Base-by-base conservation (phyloP, 2,888 invertebrate genomes). In the Protophormia terraenovae region DNA sequence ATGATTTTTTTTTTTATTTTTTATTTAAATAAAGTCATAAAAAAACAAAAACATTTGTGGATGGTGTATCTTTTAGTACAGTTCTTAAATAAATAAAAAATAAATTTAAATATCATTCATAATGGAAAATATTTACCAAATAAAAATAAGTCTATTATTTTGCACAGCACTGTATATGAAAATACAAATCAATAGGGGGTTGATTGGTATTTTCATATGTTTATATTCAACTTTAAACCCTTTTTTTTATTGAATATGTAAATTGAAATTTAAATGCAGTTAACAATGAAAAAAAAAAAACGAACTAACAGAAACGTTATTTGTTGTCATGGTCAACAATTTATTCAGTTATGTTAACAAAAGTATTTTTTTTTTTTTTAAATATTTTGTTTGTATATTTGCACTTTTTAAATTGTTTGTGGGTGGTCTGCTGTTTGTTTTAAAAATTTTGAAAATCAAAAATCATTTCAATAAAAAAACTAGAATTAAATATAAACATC, bases 321-420 rank as follows among this genome's bases (percentile, higher is more conserved):
- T 53, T 53, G 14, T 53, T 24, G 53, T 14, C 24, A 53, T 53
- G 62, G 47, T 24, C 16, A 75, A 64, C 50, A 53, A n/a, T 35
- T 38, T 24, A 53, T 69, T 69, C 62, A 45, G 50, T 75, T 45
- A 73, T 50, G 16, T 38, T 47, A 60, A 24, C 8, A 60, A 62
- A 32, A 41, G 8, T 14, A 12, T 14, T 3, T 41, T 41, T 41
- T 47, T 64, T 2, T 10, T 47, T 16, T 71, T 53, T 47, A 12
- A 24, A 24, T 53, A 14, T 53, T 53, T 24, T 24, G 14, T 24
- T 62, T 22, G 5, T n/a, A n/a, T n/a, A n/a, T n/a, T n/a, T n/a
- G n/a, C n/a, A n/a, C n/a, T n/a, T n/a, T n/a, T n/a, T n/a, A n/a
- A 27, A 41, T 41, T 22, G 12, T 24, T 50, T n/a, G 60, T n/a